These are phyloP conservation scores for Platalea minor DNA, from an alignment of 2,797 vertebrate species.

Conservation along the genomic window DNA sequence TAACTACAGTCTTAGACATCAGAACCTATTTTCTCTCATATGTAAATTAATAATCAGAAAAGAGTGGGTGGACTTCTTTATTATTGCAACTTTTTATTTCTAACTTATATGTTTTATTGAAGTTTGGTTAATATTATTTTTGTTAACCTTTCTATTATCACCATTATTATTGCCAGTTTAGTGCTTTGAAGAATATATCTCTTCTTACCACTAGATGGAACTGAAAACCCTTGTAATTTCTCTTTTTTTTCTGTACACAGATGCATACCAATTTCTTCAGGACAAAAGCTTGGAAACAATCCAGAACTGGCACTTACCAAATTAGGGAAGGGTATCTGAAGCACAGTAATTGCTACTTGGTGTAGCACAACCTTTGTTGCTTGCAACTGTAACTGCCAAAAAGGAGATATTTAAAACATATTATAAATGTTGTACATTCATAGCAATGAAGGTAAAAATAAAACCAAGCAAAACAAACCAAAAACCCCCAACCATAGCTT, in stretches of 20 bases:
- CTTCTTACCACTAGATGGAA: conserved; percentile 73
- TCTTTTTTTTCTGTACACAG: background rate
- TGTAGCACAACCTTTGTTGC: background rate
- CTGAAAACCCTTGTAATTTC: conserved; percentile 61
- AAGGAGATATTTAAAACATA: background rate
- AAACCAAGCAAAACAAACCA: background rate
- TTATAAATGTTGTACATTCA: background rate
- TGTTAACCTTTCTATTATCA: background rate
- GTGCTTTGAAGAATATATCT: background rate
- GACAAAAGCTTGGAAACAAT: background rate
- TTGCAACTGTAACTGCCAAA: background rate
- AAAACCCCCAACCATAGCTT: background rate
- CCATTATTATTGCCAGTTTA: background rate
- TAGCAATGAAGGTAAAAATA: background rate
- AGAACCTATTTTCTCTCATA: background rate
- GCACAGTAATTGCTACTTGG: background rate
- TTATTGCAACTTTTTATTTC: background rate
- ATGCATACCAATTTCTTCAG: background rate
- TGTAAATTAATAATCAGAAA: background rate
- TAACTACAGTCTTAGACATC: background rate
- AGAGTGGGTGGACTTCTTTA: accelerated
- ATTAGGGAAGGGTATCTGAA: background rate
- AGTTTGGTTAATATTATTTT: background rate
- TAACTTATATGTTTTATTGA: background rate
- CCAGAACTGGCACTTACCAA: background rate